Base-by-base conservation (phyloP, 92 coral and sea anemone species). In the Hydrozoanthus gracilis region DNA sequence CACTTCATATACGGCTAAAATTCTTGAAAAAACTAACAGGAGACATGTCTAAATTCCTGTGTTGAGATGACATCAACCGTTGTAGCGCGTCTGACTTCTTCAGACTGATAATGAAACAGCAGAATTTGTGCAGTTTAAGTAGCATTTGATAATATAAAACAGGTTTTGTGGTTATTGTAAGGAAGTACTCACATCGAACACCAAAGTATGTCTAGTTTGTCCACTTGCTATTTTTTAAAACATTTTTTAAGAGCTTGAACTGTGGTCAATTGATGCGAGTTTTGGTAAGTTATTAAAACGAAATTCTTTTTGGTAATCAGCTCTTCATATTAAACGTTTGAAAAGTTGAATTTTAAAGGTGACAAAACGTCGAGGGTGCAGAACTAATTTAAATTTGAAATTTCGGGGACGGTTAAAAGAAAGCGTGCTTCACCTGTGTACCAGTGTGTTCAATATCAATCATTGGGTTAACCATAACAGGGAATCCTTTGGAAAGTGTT, bases 171-270 rank as follows among this genome's bases (percentile, higher is more conserved):
- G n/a, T n/a, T n/a, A n/a, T n/a, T n/a, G n/a, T n/a, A n/a, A n/a
- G n/a, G n/a, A n/a, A n/a, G n/a, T n/a, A n/a, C n/a, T n/a, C n/a
- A n/a, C n/a, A n/a, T n/a, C n/a, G n/a, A n/a, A n/a, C n/a, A n/a
- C n/a, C n/a, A n/a, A n/a, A n/a, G n/a, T n/a, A n/a, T n/a, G n/a
- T n/a, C n/a, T n/a, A n/a, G n/a, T n/a, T n/a, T n/a, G n/a, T n/a
- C n/a, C n/a, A n/a, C n/a, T n/a, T n/a, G n/a, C n/a, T n/a, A 47
- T n/a, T 79, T 62, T 79, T 56, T 55, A 62, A 60, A 88, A 61
- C 87, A 88, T 88, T 88, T 88, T 3, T 88, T 66, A 17, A 84
- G 78, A 58, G 17, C 50, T 16, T 84, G 72, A 4, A 71, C 62
- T 3, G 88, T 66, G 2, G 79, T 20, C 17, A 88, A 15, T 15